Percentiles rank a stretch among this genome's conserved stretches.
phyloP scores from a whole-genome alignment of 2,888 invertebrate genomes.

The Psylliodes chrysocephalus region DNA sequence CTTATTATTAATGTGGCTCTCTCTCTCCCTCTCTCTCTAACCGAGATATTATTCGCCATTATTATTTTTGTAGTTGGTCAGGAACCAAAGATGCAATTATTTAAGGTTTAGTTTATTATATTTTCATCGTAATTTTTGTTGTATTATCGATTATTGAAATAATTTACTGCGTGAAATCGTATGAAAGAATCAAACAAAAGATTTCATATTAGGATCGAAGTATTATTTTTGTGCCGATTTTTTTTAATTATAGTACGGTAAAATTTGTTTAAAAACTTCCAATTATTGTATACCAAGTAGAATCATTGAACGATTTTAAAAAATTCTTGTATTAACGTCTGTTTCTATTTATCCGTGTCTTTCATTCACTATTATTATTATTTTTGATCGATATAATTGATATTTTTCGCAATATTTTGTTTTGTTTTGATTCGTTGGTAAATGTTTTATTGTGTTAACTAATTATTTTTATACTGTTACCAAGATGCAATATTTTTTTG shows the following conservation, averaged over 20 bases:
- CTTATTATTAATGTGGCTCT: conserved; percentile 46
- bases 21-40: conserved; percentile 46
- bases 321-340: conserved; percentile 2
- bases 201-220: neutral
- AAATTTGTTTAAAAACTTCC: neutral
- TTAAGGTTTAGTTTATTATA: conserved; percentile 34
- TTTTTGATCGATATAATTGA: neutral
- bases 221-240: neutral
- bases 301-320: conserved; percentile 1
- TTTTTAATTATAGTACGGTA: neutral
- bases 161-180: neutral
- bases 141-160: neutral
- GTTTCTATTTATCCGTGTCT: too few relatives aligned
- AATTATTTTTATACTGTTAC: conserved; percentile 44
- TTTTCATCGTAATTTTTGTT: conserved; percentile 31
- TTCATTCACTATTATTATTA: neutral
- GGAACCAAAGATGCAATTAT: conserved; percentile 48
- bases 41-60: conserved; percentile 32
- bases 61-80: conserved; percentile 45
- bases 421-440: neutral
- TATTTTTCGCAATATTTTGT: neutral
- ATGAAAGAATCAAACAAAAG: neutral
- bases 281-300: neutral
- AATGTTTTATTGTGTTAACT: conserved; percentile 22
- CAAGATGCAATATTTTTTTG: conserved; percentile 48